Evolutionary conservation across 30 jellyfish, hydroid and myxozoan genomes (phyloP), one percentile per base, ranked within the genome.

Genomic region (Turritopsis rubra): DNA sequence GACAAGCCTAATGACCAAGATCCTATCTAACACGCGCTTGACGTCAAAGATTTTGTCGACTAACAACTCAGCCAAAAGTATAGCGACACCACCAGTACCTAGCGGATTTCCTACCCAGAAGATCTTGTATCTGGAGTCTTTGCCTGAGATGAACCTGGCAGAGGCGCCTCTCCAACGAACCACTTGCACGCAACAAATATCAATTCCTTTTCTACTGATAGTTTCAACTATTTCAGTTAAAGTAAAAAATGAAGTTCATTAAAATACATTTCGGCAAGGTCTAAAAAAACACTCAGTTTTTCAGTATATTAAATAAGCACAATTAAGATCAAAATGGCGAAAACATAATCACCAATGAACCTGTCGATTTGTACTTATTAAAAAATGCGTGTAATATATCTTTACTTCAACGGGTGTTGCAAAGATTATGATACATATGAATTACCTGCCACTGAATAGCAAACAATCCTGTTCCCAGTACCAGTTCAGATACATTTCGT

Each of bases 381-480:
- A n/a, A n/a, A n/a, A n/a, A n/a, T n/a, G n/a, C n/a, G n/a, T n/a
- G n/a, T n/a, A n/a, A n/a, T n/a, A n/a, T n/a, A n/a, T n/a, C n/a
- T n/a, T n/a, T n/a, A n/a, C n/a, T n/a, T n/a, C n/a, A n/a, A n/a
- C n/a, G n/a, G n/a, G n/a, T n/a, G n/a, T n/a, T n/a, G n/a, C n/a
- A n/a, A n/a, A n/a, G n/a, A n/a, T n/a, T n/a, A n/a, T n/a, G n/a
- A n/a, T n/a, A n/a, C n/a, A n/a, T n/a, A n/a, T 41, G 5, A 89
- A 93, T 86, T 86, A 90, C 95, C 16, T 85, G 80, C 95, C 97
- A 86, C 25, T 60, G 75, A 18, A 90, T 72, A 53, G 65, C 82
- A 25, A 87, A 73, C 29, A 53, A 73, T 17, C 84, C 84, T 18
- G 81, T 54, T 52, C 27, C 52, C 25, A 21, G 66, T 54, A 71